Evolutionary conservation across 2,113 vertebrate species (phyloP).

Genomic region (Colistium nudipinnis): DNA sequence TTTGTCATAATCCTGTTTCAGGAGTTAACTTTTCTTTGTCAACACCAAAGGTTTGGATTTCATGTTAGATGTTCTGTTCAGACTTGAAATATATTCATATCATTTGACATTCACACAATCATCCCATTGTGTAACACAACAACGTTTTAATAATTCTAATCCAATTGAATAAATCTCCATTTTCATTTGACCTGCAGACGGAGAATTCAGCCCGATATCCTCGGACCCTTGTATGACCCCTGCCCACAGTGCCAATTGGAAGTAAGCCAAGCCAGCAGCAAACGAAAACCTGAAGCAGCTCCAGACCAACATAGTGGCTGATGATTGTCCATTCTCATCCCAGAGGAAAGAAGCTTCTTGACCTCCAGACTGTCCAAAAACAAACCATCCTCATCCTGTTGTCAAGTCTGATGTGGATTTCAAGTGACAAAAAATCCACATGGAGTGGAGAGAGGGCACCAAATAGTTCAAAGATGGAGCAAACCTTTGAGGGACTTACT

Average conservation of each 20-base stretch:
- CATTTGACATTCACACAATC: constrained; percentile 59
- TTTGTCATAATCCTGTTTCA: constrained; percentile 27
- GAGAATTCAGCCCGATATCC: constrained; percentile 33
- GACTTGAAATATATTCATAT: constrained; percentile 53
- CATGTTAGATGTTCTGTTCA: constrained; percentile 45
- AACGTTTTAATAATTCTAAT: constrained; percentile 45
- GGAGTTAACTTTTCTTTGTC: constrained; percentile 27
- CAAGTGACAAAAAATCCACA: constrained; percentile 46
- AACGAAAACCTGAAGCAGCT: constrained; percentile 59
- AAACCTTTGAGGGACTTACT: constrained; percentile 24
- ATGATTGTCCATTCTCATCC: constrained; percentile 61
- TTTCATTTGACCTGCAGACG: constrained; percentile 56
- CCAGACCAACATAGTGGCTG: constrained; percentile 46
- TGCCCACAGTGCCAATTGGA: constrained; percentile 52
- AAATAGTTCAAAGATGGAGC: constrained; percentile 22
- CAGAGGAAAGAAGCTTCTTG: constrained; percentile 35
- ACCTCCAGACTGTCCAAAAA: constrained; percentile 25
- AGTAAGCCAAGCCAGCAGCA: constrained; percentile 60
- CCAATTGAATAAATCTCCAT: constrained; percentile 61
- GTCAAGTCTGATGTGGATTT: too few relatives aligned
- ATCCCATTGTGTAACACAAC: constrained; percentile 50
- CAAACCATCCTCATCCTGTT: constrained; percentile 23
- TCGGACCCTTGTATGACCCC: constrained; percentile 63
- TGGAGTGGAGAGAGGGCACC: constrained; percentile 17
- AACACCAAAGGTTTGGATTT: constrained; percentile 16